A percentile compares a stretch with the other conserved stretches of the same genome.
phyloP scores from a whole-genome alignment of 2,888 invertebrate species.

The Sphaerophoria taeniata region DNA sequence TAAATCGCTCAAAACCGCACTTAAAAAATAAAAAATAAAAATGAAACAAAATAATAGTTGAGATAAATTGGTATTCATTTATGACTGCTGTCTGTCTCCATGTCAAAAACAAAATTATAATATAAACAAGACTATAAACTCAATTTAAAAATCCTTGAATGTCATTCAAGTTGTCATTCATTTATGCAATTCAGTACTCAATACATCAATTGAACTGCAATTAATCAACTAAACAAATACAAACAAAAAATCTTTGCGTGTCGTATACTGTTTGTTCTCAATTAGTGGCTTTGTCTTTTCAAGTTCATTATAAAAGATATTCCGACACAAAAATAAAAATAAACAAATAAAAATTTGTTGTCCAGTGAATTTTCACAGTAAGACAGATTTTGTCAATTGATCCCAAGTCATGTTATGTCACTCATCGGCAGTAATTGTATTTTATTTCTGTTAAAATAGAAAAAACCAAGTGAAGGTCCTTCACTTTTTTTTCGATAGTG shows the following conservation, averaged over 20 bases:
- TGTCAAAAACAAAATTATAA: conserved; percentile 3
- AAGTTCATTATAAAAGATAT: conserved; percentile 28
- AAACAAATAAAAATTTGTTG: conserved; percentile 2
- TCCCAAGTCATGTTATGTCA: conserved; percentile 41
- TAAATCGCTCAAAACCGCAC: no score
- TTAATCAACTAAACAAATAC: conserved; percentile 43
- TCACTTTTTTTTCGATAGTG: conserved; percentile 11
- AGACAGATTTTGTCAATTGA: conserved; percentile 31
- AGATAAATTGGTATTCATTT: conserved; percentile 4
- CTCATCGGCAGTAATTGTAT: conserved; percentile 1
- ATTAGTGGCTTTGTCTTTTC: conserved; percentile 2
- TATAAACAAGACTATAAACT: background rate
- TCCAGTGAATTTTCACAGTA: conserved; percentile 1
- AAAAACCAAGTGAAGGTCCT: conserved; percentile 11
- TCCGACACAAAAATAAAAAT: conserved; percentile 1
- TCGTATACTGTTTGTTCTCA: conserved; percentile 11
- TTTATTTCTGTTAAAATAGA: no score
- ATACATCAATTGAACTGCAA: conserved; percentile 60
- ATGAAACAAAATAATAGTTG: background rate
- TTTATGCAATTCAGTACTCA: conserved; percentile 54
- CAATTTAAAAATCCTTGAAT: conserved; percentile 30
- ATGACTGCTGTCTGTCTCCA: background rate
- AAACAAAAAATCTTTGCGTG: conserved; percentile 23
- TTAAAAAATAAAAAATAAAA: no score
- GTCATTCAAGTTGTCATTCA: conserved; percentile 63